Evolutionary conservation across 1,140 invertebrate genomes (phyloP), one percentile per base, ranked within the genome.

Genomic region (Oncopodura yosiiana): DNA sequence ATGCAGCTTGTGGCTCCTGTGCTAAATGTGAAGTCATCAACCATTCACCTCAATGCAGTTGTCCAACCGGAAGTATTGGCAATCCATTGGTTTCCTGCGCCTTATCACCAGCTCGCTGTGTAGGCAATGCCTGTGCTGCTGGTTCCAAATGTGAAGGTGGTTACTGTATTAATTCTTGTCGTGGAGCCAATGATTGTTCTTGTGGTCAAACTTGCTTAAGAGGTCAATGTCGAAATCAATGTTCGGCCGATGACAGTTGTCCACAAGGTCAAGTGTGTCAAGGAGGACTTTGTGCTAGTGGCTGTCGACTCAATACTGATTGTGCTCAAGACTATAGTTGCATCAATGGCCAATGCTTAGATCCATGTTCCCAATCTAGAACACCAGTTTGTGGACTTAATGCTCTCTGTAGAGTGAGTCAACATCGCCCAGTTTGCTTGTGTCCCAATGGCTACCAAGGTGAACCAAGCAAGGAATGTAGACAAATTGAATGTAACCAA

Each of bases 31-130:
- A 80, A 63, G 86, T 90, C 3, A 76, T 83, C 26, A 86, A 89
- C 69, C 87, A 91, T 64, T 78, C 83, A 27, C 79, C 83, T 1
- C 83, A 87, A 62, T 94, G 89, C 65, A 84, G 79, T 62, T 94
- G 89, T 66, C 81, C 86, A 3, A 72, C 78, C 24, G 81, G 82
- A 67, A 87, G 82, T 49, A 77, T 86, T 26, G 88, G 87, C 27
- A 85, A 91, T 70, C 84, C 87, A 8, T 69, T 86, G 0, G 76
- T 83, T 2, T 78, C 79, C 57, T 91, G 87, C 61, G 74, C 75
- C 18, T 79, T 80, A 68, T 77, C 78, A 38, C 71, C 77, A 51
- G 69, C 78, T 63, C 74, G 80, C 63, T 82, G 86, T 66, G 74
- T 85, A 68, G 75, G 2, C 85, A 84, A 58, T 77, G 45, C 82